A percentile compares a stretch with the other conserved stretches of the same genome.
phyloP scores from a whole-genome alignment of 2,888 invertebrate species.

The Protodeltote pygarga region DNA sequence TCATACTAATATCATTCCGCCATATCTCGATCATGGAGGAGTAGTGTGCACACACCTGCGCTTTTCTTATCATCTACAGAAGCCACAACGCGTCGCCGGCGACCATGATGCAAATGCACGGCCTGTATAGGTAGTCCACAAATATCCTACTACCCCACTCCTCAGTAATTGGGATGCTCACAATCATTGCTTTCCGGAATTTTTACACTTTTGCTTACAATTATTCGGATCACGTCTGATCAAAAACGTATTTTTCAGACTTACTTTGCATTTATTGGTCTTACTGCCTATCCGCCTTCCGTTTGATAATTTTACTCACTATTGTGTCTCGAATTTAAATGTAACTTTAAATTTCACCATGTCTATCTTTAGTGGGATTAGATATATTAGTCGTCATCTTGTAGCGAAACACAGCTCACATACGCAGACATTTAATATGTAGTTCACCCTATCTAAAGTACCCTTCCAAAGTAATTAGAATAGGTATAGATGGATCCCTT shows the following conservation, averaged over 20 bases:
- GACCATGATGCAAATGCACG: too few species aligned
- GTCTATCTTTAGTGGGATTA: background rate
- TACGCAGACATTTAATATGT: conserved; percentile 39
- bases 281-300: conserved; percentile 20
- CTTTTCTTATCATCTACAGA: too few species aligned
- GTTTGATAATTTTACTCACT: conserved; percentile 7
- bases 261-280: conserved; percentile 40
- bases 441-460: conserved; percentile 44
- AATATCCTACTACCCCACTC: too few species aligned
- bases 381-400: conserved; percentile 14
- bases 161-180: too few species aligned
- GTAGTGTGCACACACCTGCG: background rate
- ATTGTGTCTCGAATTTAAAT: conserved; percentile 23
- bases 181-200: conserved; percentile 4
- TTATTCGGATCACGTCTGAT: background rate
- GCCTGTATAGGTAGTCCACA: too few species aligned
- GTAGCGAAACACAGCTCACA: conserved; percentile 36
- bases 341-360: conserved; percentile 1
- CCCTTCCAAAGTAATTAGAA: conserved; percentile 50
- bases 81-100: too few species aligned
- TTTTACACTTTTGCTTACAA: background rate
- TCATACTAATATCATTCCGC: conserved; percentile 23
- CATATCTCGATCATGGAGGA: conserved; percentile 1
- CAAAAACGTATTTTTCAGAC: background rate
- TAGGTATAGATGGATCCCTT: conserved; percentile 44